Percentiles rank a stretch among this genome's conserved stretches.
These are phyloP conservation scores for Agrypnia vestita DNA, from an alignment of 1,140 invertebrate species.

Conservation along the genomic window DNA sequence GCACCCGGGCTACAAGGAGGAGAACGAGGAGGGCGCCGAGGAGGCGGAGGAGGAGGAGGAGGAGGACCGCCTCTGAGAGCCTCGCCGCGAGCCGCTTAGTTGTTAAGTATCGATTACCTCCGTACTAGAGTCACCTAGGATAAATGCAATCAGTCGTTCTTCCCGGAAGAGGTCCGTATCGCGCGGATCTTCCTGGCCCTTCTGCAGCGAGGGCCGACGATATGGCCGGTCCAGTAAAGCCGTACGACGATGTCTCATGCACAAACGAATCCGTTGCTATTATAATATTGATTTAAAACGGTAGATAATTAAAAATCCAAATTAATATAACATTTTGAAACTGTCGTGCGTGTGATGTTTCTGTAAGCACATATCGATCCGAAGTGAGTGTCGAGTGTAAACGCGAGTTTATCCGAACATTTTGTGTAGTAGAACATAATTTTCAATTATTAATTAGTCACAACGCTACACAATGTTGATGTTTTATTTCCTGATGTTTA, in stretches of 20 bases:
- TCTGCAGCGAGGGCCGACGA: slow-evolving; percentile 5
- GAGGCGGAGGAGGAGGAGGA: slow-evolving; percentile 87
- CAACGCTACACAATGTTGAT: slow-evolving; percentile 55
- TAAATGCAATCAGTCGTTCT: slow-evolving; percentile 54
- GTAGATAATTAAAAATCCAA: slow-evolving; percentile 55
- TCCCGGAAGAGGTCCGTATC: slow-evolving; percentile 20
- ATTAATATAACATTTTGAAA: slow-evolving; percentile 45
- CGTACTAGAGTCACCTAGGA: slow-evolving; percentile 45
- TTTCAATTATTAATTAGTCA: slow-evolving; percentile 60
- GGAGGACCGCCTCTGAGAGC: slow-evolving; percentile 84
- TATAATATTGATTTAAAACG: slow-evolving; percentile 51
- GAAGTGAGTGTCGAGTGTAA: slow-evolving; percentile 53
- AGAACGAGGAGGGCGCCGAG: slow-evolving; percentile 86
- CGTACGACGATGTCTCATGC: slow-evolving; percentile 45
- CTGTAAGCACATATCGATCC: slow-evolving; percentile 61
- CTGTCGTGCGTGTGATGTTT: slow-evolving; percentile 59
- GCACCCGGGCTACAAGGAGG: slow-evolving; percentile 92
- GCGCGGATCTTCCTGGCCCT: background rate
- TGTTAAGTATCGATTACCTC: slow-evolving; percentile 51
- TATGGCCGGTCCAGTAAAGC: slow-evolving; percentile 11
- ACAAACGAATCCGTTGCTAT: slow-evolving; percentile 53
- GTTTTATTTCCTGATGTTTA: slow-evolving; percentile 56
- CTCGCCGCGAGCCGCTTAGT: background rate
- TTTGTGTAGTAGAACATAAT: slow-evolving; percentile 56
- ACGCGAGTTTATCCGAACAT: slow-evolving; percentile 56